Base-by-base conservation (phyloP, 2,113 vertebrate genomes). In the Montifringilla adamsi region DNA sequence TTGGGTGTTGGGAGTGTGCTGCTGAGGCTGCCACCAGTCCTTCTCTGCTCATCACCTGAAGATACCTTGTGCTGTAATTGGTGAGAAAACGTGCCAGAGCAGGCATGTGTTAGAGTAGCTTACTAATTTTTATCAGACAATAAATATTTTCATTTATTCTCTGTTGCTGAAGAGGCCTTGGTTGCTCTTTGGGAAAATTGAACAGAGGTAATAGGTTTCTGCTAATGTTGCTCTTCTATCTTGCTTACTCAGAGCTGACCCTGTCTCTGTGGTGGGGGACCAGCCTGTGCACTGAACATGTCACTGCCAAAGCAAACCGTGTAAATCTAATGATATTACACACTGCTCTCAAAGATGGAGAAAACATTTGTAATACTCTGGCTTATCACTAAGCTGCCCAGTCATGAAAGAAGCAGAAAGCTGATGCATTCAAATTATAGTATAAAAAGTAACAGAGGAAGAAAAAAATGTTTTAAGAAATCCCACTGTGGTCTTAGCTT, bases 331-430 rank as follows among this genome's bases (percentile, higher is more conserved):
- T 63, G 64, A 53, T 82, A 35, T 82, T 91, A 46, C 69, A 60
- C 78, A 79, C 80, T 91, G 87, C 84, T 95, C 81, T 95, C 91
- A 79, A 73, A 92, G 78, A 87, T 50, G 94, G 89, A 58, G 87
- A 85, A 91, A 95, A 82, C 81, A 69, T 94, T 62, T 68, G 84
- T 89, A 93, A 84, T 89, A 5, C 73, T 70, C 84, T 53, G 74
- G 77, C 58, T 95, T 96, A 93, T 95, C 95, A 50, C 91, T 97
- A 53, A 96, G 81, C 87, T 93, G 63, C 76, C 64, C 83, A 44
- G 76, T 94, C 91, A 44, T 58, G 89, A 85, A 95, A 78, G 74
- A 79, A 82, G 66, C 6, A 24, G 81, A 69, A 84, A 84, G 56
- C 50, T 62, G 70, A 41, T 84, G 58, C 59, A 73, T 94, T 95